Base-by-base conservation (phyloP, 2,113 vertebrate genomes). In the Natator depressus region DNA sequence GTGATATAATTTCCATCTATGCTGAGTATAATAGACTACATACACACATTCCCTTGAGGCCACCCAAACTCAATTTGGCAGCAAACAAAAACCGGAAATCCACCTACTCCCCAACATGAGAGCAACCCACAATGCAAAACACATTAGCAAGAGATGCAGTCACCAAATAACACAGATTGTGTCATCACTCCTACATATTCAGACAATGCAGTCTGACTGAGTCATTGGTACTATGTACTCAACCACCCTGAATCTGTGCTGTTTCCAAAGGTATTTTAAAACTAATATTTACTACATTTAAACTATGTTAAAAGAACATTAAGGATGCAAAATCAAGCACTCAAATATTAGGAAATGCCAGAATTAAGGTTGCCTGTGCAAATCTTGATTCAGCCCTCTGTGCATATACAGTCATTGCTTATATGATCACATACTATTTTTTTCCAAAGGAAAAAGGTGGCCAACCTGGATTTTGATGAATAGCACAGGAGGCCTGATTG, bases 1-100 rank as follows among this genome's bases (percentile, higher is more conserved):
- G 20, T 3, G 0, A 24, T 0, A 1, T 0, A 51, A 0, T 13
- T 2, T 42, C 35, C 50, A 79, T 54, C 47, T 5, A n/a, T 87
- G 47, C 5, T 0, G 0, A 51, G 53, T 91, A 82, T 20, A 65
- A 6, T 0, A 0, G 57, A 42, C 50, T 25, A 16, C 17, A 57
- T 17, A 16, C 3, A 76, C 81, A 62, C 29, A 72, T 13, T 79
- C 62, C 80, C 65, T 47, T 42, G 14, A 88, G 92, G 53, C 47
- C 75, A 62, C 83, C 25, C 85, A 90, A 72, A 88, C 65, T 80
- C 89, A 94, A 55, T 53, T 82, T 88, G n/a, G 47, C 92, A 59
- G 53, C 80, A 80, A 80, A 84, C 16, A 90, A 8, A 10, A 90
- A 35, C 80, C 95, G 31, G 47, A 92, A 59, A 72, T 42, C 62